phyloP scores from a whole-genome alignment of 2,113 vertebrate species.

The Phodopus roborovskii region DNA sequence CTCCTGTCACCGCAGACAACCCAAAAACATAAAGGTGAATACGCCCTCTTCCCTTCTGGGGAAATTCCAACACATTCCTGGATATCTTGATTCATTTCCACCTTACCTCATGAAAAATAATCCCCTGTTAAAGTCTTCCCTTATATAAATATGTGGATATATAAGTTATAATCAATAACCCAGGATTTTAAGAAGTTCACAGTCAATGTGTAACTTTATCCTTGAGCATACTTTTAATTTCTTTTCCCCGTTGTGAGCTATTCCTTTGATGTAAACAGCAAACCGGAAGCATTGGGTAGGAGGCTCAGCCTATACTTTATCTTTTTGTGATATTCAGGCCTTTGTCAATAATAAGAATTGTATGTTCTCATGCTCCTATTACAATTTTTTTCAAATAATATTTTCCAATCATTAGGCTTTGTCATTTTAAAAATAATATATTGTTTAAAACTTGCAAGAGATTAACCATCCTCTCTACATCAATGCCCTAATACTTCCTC shows the following conservation, averaged over 20 bases:
- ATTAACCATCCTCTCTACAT: neutral
- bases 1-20: neutral
- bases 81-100: too few relatives aligned
- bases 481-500: neutral
- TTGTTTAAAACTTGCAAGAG: neutral
- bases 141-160: neutral
- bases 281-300: neutral
- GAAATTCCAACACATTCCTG: neutral
- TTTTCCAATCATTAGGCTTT: neutral
- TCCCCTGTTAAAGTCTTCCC: neutral
- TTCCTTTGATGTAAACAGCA: neutral
- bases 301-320: neutral
- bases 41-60: neutral
- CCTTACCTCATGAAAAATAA: neutral
- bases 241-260: neutral
- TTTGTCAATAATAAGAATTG: neutral
- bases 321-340: neutral
- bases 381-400: neutral
- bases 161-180: neutral
- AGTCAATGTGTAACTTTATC: neutral
- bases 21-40: neutral
- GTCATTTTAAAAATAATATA: neutral
- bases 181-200: neutral
- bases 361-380: neutral
- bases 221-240: neutral